Conservation (phyloP, 2,113 vertebrate species). For the Rissa tridactyla region DNA sequence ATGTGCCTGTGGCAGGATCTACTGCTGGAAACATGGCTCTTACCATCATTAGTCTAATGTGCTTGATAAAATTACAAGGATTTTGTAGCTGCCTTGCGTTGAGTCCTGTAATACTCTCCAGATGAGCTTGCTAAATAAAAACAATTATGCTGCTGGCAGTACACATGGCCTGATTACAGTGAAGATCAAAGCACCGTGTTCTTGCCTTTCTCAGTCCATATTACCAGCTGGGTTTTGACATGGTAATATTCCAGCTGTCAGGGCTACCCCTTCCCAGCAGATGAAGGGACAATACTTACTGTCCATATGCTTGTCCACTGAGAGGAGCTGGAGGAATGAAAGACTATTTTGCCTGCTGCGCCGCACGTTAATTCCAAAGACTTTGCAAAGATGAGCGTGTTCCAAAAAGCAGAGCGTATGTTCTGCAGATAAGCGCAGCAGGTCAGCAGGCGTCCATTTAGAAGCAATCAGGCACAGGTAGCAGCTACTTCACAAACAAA, state of each 20-base stretch:
- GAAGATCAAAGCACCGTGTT: background rate
- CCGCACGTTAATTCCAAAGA: background rate
- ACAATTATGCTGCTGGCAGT: background rate
- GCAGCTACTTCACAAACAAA: background rate
- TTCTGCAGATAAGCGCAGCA: background rate
- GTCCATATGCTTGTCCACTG: background rate
- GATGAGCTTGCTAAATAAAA: background rate
- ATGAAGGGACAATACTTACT: background rate
- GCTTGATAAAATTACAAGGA: conserved; percentile 16
- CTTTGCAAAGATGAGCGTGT: background rate
- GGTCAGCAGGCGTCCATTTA: background rate
- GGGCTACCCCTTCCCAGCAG: background rate
- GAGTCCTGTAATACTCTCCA: background rate
- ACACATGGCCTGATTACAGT: background rate
- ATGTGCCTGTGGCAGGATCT: background rate
- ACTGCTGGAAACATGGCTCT: background rate
- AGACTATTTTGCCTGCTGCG: background rate
- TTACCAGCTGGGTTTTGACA: background rate
- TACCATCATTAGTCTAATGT: background rate
- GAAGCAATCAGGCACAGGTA: background rate
- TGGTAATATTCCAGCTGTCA: background rate
- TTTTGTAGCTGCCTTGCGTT: background rate
- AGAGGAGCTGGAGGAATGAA: background rate
- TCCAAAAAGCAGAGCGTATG: background rate
- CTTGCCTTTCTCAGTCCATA: background rate